phyloP scores from a whole-genome alignment of 2,797 vertebrate genomes.

The Eutrigla gurnardus region DNA sequence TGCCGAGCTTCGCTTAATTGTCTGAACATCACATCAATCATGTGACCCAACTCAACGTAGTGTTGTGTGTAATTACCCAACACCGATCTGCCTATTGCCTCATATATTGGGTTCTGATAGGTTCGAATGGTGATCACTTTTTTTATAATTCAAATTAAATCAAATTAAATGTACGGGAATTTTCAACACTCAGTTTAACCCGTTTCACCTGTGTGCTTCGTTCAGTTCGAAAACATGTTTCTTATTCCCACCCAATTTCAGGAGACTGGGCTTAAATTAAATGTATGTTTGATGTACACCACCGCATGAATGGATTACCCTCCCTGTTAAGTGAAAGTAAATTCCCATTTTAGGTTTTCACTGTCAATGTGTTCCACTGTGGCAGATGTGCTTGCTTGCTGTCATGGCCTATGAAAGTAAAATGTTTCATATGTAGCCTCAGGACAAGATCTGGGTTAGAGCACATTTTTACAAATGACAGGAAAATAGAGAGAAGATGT shows the following conservation, averaged over 20 bases:
- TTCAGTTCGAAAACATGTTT: not conserved
- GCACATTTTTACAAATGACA: conserved; percentile 30
- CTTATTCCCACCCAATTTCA: not conserved
- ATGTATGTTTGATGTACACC: not conserved
- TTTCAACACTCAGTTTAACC: not conserved
- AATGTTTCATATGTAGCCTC: conserved; percentile 38
- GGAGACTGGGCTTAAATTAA: not conserved
- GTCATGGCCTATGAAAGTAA: conserved; percentile 24
- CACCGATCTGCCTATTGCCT: not conserved
- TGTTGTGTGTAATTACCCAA: conserved; percentile 1
- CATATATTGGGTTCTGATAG: not conserved
- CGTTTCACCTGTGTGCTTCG: not conserved
- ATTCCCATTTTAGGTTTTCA: conserved; percentile 3
- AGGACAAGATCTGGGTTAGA: conserved; percentile 41
- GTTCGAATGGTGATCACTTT: not conserved
- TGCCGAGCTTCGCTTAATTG: not conserved
- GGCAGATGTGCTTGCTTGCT: conserved; percentile 23
- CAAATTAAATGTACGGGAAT: not conserved
- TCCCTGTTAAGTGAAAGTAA: conserved; percentile 1
- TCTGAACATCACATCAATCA: not conserved
- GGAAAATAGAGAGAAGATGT: conserved; percentile 15
- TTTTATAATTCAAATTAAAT: not conserved
- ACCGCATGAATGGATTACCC: conserved; percentile 16
- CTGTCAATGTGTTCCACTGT: conserved; percentile 10
- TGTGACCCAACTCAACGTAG: not conserved